Evolutionary conservation across 2,888 invertebrate species (phyloP), one percentile per base, ranked within the genome.

Genomic region (Noctuana brunneofusca): DNA sequence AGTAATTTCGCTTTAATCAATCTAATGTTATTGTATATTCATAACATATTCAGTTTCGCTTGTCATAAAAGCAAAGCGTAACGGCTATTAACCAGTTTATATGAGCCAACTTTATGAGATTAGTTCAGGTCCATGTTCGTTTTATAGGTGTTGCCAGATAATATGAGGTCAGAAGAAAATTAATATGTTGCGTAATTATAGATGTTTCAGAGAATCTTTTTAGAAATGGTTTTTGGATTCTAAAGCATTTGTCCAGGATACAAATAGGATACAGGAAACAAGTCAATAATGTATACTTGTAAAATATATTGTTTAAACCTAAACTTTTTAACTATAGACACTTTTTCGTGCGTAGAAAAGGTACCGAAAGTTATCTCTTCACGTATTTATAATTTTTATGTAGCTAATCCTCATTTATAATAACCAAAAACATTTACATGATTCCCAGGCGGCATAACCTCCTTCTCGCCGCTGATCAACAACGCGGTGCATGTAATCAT

Each of bases 401-500:
- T n/a, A n/a, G n/a, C n/a, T n/a, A n/a, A n/a, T n/a, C n/a, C n/a
- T n/a, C n/a, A n/a, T n/a, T n/a, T 27, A 6, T 27, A 27, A 35
- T 35, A 35, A 9, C 9, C 3, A 9, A 35, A 11, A 9, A 12
- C 6, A 2, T n/a, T 49, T 24, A n/a, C 35, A 41, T 41, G 20
- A 32, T 22, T 16, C 16, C 0, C 85, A 96, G 96, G 95, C 73
- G 94, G 93, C 16, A 93, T 94, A 82, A 89, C 93, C 43, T 92
- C 94, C 0, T 94, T 95, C 75, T 90, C 94, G 0, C 89, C 95
- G 0, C 88, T 95, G 82, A 74, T 95, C 53, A 96, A 96, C 79
- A 93, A 92, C 54, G 82, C 90, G 0, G 93, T 96, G 1, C 96
- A 96, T 72, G 92, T 95, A 3, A 77, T 96, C n/a, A 96, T 96